Base-by-base conservation (phyloP, 1,140 invertebrate genomes). In the Chelonus insularis region DNA sequence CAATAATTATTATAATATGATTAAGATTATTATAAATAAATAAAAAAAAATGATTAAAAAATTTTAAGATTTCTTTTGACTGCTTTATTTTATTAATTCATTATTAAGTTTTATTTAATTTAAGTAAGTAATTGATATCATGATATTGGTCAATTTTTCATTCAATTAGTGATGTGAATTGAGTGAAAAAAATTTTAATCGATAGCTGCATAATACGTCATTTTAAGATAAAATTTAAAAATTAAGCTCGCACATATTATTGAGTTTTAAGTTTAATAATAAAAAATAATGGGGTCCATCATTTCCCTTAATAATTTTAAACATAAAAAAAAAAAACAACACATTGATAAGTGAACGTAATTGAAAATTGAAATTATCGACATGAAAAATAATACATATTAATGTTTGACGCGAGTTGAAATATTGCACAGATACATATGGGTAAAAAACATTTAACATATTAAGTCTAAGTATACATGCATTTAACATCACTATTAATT, bases 1-100 rank as follows among this genome's bases (percentile, higher is more conserved):
- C n/a, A n/a, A n/a, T n/a, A n/a, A n/a, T n/a, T n/a, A n/a, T n/a
- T n/a, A n/a, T n/a, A n/a, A 39, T 39, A 39, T 39, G n/a, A 39
- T 39, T 39, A 39, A 39, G 37, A 39, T n/a, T 68, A 66, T 66
- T 68, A n/a, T n/a, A n/a, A n/a, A n/a, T n/a, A n/a, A n/a, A 70
- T 67, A 20, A 36, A 20, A 54, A 36, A 37, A 54, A 54, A 36
- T 36, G 20, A 21, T 48, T 48, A 14, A 18, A 48, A 48, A 23
- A 48, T 39, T 39, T 11, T 39, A 39, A 39, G 4, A 5, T 14
- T 39, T 39, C 6, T 39, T 39, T 39, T 39, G 14, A 12, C 14
- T 39, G n/a, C 5, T 39, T 5, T 39, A 12, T 39, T 11, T 34
- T 7, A 34, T 34, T 34, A 34, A 7, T 34, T 39, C 5, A 39